Base-by-base conservation (phyloP, 2,113 vertebrate species). In the Protobothrops flavoviridis region DNA sequence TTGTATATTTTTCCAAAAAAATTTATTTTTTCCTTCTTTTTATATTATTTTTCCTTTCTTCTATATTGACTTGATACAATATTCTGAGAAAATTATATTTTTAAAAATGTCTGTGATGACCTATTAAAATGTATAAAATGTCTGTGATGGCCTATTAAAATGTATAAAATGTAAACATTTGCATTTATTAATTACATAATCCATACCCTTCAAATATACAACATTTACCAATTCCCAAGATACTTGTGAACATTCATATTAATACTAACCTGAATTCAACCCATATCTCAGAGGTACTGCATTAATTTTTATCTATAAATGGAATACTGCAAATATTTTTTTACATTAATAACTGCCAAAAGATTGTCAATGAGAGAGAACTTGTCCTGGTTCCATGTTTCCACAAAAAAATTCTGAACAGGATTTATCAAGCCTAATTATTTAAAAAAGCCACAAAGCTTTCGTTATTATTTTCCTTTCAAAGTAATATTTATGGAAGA, bases 181-280 rank as follows among this genome's bases (percentile, higher is more conserved):
- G 50, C 29, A 56, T 23, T 53, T 87, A 88, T 20, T 52, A 92
- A 92, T 55, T 5, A 92, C 53, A 20, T n/a, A 87, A 74, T 92
- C 69, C 69, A 13, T 88, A 92, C 2, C 57, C 26, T 21, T 69
- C 50, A 92, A 87, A 92, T 23, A 87, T 87, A 50, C 7, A 88
- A 74, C 64, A 88, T 17, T 57, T 33, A 24, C 21, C 57, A 88
- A 69, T 69, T 88, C 29, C 48, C 56, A 88, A 86, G n/a, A 59
- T 39, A 43, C 6, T 43, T 89, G 61, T n/a, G 23, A 92, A 92
- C n/a, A 33, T 92, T 92, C 91, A 52, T 92, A 50, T 86, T 74
- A 74, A 88, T 69, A 88, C 15, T 13, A 74, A 55, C 4, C 52
- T 53, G 23, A 45, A 24, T 89, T 26, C 81, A 24, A 87, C 50